Percentiles rank a stretch among this genome's conserved stretches.
Conservation (phyloP, 2,888 invertebrate species). For the Allacma fusca region DNA sequence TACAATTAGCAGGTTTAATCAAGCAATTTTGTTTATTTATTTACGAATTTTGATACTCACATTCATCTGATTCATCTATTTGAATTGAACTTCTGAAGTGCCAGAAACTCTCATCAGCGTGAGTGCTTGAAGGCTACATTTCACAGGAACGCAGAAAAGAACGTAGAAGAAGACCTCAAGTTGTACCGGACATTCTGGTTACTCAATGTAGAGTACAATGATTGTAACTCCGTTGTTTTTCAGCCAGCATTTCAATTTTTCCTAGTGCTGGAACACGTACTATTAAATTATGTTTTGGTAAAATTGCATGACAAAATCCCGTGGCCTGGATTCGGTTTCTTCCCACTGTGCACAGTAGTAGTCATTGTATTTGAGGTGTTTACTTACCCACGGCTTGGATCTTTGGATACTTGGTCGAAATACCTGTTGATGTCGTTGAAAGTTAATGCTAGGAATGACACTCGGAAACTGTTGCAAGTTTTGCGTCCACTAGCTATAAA, state of each 20-base stretch:
- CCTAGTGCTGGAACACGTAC: background rate
- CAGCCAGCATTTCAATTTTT: background rate
- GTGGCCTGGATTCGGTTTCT: background rate
- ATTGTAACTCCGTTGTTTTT: background rate
- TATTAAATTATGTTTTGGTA: constrained; percentile 1
- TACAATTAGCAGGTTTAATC: background rate
- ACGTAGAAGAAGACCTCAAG: background rate
- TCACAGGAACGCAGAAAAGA: background rate
- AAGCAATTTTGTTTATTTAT: background rate
- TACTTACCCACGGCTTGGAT: background rate
- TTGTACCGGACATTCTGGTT: background rate
- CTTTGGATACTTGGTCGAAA: background rate
- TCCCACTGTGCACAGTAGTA: background rate
- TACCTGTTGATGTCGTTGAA: background rate
- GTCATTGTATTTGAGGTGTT: background rate
- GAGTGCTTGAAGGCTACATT: no score
- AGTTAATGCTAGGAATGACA: background rate
- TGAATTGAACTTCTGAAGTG: no score
- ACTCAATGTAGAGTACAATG: background rate
- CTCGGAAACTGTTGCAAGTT: background rate
- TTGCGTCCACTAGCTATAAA: background rate
- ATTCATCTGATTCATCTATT: no score
- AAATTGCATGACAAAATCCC: background rate
- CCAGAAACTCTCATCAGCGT: no score
- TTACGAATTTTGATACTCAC: background rate